phyloP scores from a whole-genome alignment of 2,113 vertebrate species.

The Ophthalmolycus amberensis region DNA sequence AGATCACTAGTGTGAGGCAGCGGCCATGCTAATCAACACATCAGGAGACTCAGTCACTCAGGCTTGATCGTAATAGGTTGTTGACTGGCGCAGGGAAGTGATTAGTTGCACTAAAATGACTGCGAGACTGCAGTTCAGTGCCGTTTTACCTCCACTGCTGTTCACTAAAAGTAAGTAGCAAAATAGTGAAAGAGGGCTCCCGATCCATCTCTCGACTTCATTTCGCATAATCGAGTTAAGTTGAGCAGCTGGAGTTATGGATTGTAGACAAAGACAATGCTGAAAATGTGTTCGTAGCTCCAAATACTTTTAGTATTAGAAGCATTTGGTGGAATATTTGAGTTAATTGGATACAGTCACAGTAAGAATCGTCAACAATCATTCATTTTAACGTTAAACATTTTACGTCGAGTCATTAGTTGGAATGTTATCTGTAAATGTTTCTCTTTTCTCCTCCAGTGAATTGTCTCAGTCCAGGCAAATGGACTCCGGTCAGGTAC shows the following conservation, averaged over 20 bases:
- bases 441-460: constrained; percentile 70
- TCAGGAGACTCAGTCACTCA: neutral
- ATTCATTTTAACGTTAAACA: neutral
- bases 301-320: neutral
- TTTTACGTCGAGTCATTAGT: neutral
- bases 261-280: neutral
- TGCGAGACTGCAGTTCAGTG: neutral
- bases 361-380: neutral
- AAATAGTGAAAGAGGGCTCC: neutral
- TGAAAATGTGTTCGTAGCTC: neutral
- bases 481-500: constrained; percentile 77
- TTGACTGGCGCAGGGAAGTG: neutral
- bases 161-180: neutral
- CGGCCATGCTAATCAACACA: no score
- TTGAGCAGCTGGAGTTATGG: neutral
- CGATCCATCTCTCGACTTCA: neutral
- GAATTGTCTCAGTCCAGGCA: constrained; percentile 84
- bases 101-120: neutral
- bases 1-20: neutral
- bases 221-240: neutral
- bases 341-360: neutral
- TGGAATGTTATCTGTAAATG: neutral
- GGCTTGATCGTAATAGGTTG: neutral
- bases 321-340: neutral
- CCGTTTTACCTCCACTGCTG: neutral